Base-by-base conservation (phyloP, 2,888 invertebrate species). In the Cosmia trapezina region DNA sequence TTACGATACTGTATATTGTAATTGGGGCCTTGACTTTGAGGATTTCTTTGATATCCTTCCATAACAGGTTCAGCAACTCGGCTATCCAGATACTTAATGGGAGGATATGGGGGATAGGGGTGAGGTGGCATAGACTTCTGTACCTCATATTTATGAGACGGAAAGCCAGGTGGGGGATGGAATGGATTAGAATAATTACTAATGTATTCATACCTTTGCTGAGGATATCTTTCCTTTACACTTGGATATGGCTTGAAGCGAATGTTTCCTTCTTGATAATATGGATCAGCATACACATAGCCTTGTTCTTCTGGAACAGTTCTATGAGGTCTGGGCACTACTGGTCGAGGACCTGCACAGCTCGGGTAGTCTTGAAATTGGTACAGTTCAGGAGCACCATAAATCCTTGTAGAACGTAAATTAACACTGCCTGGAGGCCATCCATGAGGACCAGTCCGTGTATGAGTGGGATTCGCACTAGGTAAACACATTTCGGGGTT, bases 121-220 rank as follows among this genome's bases (percentile, higher is more conserved):
- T 94, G 94, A 72, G 91, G 83, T 49, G 92, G 90, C 67, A 93
- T 81, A 81, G 93, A 70, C 85, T 95, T 95, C 74, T 92, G 93
- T 73, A 94, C 83, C 70, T 95, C 95, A 93, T 93, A 95, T 88
- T 94, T 94, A 83, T 93, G 93, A 70, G 93, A 75, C 51, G 92
- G 88, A 82, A 91, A 92, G 59, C 92, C 86, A 71, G 92, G 88
- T 51, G 92, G 91, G 73, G 94, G 92, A 84, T 95, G 94, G 85
- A 93, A 94, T 83, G 93, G 89, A 86, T 91, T 93, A 76, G 93
- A 80, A 88, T 93, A 95, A 89, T 94, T 95, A 91, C 86, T 86
- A 84, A 94, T 86, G 91, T 95, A 96, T 79, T 96, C 96, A 95
- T 96, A 96, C 94, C 96, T 95, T 87, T 93, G 78, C 78, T 93